These are phyloP conservation scores for Ormyrus rosae DNA, from an alignment of 2,888 invertebrate species.

Conservation along the genomic window DNA sequence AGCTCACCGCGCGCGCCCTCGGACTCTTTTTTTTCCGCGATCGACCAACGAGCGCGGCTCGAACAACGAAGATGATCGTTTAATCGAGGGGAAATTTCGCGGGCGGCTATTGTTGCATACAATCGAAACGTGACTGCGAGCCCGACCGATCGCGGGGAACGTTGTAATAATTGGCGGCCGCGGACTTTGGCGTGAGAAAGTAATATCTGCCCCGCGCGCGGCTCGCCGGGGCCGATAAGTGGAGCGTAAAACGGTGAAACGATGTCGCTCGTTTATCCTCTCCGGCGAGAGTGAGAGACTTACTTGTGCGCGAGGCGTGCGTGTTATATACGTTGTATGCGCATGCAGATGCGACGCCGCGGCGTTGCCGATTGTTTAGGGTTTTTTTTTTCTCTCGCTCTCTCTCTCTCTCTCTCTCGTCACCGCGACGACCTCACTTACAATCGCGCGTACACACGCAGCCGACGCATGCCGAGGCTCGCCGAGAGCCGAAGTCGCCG, in stretches of 20 bases:
- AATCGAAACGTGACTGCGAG: no score
- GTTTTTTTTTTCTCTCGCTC: constrained; percentile 62
- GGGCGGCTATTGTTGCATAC: no score
- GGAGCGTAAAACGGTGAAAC: constrained; percentile 69
- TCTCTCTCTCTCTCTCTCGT: no score
- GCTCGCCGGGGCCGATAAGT: constrained; percentile 62
- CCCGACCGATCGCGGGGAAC: no score
- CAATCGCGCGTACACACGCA: background rate
- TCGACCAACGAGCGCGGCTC: no score
- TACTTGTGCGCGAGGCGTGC: background rate
- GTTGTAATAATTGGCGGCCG: background rate
- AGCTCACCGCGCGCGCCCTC: no score
- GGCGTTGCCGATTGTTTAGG: constrained; percentile 71
- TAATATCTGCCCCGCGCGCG: constrained; percentile 53
- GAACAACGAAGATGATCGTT: no score
- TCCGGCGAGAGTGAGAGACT: constrained; percentile 24
- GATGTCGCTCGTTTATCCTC: constrained; percentile 55
- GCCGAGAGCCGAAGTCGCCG: no score
- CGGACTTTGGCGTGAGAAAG: constrained; percentile 53
- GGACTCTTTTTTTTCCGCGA: no score
- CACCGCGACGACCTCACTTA: constrained; percentile 34
- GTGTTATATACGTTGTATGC: background rate
- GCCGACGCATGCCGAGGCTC: background rate
- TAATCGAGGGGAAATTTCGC: no score
- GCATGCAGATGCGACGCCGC: constrained; percentile 58